Evolutionary conservation across 2,113 vertebrate species (phyloP).

Genomic region (Cephalopholis sonnerati): DNA sequence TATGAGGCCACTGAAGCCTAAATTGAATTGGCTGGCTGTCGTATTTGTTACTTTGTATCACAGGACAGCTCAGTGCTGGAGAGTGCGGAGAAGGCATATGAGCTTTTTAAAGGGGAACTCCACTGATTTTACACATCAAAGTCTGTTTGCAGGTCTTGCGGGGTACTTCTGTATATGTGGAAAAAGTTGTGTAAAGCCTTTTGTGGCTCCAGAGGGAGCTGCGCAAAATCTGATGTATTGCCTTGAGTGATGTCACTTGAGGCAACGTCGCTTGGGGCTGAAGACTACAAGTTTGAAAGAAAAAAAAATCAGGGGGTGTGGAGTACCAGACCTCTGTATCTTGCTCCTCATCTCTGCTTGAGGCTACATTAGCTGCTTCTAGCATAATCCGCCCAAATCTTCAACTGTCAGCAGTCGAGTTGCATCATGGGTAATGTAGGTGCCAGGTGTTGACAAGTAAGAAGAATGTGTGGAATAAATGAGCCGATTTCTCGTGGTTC

Average conservation of each 20-base stretch:
- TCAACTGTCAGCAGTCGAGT: neutral
- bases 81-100: rapidly evolving
- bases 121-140: neutral
- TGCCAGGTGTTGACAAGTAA: neutral
- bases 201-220: conserved; percentile 5
- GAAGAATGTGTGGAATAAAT: neutral
- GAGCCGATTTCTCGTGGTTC: neutral
- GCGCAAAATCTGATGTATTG: neutral
- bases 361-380: neutral
- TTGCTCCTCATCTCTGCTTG: neutral
- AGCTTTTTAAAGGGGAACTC: neutral
- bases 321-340: neutral
- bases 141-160: neutral
- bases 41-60: neutral
- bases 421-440: neutral
- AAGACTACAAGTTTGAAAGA: neutral
- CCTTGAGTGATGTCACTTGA: conserved; percentile 14
- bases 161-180: neutral
- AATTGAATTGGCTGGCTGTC: conserved; percentile 25
- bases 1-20: conserved; percentile 24
- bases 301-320: neutral
- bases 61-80: neutral
- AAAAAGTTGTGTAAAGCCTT: neutral
- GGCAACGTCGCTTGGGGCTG: neutral
- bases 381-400: neutral